phyloP scores from a whole-genome alignment of 2,888 invertebrate species.

The Meteorus cinctellus region DNA sequence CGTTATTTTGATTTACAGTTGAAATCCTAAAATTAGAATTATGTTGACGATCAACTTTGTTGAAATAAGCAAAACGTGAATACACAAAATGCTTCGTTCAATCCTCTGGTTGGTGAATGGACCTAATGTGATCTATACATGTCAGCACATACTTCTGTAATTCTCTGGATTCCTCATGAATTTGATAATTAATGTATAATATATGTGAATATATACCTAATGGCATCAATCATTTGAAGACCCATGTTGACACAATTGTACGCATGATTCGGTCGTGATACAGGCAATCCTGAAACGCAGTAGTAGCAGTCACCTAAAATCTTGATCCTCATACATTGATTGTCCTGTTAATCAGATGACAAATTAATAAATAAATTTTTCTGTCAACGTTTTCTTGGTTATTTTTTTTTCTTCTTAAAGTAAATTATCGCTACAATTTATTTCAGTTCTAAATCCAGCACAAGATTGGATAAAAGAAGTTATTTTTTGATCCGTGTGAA shows the following conservation, averaged over 20 bases:
- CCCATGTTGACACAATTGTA: conserved; percentile 98
- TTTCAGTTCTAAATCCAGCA: background rate
- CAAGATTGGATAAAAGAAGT: background rate
- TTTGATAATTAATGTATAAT: conserved; percentile 7
- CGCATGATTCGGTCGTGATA: conserved; percentile 94
- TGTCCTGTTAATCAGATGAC: conserved; percentile 79
- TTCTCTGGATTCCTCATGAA: background rate
- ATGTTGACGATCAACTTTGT: background rate
- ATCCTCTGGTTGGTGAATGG: background rate
- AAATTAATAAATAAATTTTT: background rate
- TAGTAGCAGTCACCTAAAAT: conserved; percentile 97
- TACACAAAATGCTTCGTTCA: background rate
- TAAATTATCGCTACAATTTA: background rate
- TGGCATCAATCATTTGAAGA: conserved; percentile 95
- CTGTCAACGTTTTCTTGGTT: background rate
- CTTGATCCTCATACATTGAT: conserved; percentile 96
- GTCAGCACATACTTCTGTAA: background rate
- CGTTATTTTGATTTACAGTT: background rate
- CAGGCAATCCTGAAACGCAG: conserved; percentile 93
- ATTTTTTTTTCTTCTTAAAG: background rate
- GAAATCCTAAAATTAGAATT: background rate
- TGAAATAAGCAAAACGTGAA: background rate
- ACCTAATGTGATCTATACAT: background rate
- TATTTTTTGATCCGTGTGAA: background rate
- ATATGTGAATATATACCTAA: conserved; percentile 78